A percentile compares a stretch with the other conserved stretches of the same genome.
Conservation (phyloP, 1,140 invertebrate species). For the Carposina sasakii region DNA sequence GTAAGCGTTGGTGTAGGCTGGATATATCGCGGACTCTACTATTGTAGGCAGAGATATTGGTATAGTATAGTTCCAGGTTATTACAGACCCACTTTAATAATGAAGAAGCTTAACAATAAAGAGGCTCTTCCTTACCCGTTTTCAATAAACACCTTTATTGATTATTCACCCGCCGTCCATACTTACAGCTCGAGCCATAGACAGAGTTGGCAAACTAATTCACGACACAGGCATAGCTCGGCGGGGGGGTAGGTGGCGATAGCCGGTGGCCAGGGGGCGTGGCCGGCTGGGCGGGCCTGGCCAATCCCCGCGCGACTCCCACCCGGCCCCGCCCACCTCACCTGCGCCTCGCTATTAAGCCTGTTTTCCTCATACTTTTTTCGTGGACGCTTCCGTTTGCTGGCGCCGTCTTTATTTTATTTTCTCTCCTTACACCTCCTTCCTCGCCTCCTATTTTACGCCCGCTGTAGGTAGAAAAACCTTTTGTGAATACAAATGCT, state of each 20-base stretch:
- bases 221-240: conserved; percentile 70
- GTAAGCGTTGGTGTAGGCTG: no score
- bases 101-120: conserved; percentile 70
- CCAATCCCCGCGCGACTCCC: conserved; percentile 58
- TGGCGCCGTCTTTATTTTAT: conserved; percentile 70
- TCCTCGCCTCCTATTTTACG: conserved; percentile 68
- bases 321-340: conserved; percentile 59
- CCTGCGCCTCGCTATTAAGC: conserved; percentile 67
- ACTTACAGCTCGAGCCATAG: conserved; percentile 70
- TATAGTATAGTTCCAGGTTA: no score
- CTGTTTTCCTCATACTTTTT: conserved; percentile 63
- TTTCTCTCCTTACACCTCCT: conserved; percentile 69
- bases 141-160: conserved; percentile 73
- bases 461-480: conserved; percentile 66
- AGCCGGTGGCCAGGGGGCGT: conserved; percentile 39
- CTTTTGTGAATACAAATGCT: conserved; percentile 69
- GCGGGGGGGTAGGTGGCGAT: conserved; percentile 29
- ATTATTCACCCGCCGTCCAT: conserved; percentile 70
- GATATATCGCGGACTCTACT: no score
- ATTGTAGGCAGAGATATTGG: no score
- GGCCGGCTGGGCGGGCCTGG: conserved; percentile 61
- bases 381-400: conserved; percentile 63
- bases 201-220: conserved; percentile 71
- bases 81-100: conserved; percentile 51
- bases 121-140: conserved; percentile 66